Evolutionary conservation across 2,797 vertebrate genomes (phyloP).

Genomic region (Acropternis orthonyx): DNA sequence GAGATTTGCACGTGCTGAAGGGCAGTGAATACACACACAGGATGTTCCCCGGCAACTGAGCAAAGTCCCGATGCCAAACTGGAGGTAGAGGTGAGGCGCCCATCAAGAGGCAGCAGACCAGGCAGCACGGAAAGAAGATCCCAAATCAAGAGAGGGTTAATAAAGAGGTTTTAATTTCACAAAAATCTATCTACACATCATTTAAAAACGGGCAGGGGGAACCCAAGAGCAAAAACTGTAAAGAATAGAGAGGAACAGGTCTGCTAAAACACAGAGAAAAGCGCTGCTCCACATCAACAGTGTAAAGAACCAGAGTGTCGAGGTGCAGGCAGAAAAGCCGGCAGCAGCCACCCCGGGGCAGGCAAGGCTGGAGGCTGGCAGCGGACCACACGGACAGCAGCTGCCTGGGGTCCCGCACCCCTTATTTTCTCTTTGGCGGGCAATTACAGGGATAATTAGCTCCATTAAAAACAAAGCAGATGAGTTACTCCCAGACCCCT

Average conservation of each 20-base stretch:
- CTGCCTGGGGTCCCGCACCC: not conserved
- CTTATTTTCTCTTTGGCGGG: conserved; percentile 23
- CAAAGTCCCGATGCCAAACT: not conserved
- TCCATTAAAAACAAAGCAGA: not conserved
- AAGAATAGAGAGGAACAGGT: conserved; percentile 76
- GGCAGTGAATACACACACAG: not conserved
- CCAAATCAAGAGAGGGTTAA: conserved; percentile 64
- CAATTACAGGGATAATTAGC: not conserved
- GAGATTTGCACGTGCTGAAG: rapidly evolving
- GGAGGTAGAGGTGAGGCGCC: rapidly evolving
- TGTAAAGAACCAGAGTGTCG: conserved; percentile 57
- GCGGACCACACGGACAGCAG: not conserved
- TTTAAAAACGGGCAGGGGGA: conserved; percentile 72
- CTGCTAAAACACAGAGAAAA: conserved; percentile 85
- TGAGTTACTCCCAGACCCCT: not conserved
- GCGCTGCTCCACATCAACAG: conserved; percentile 71
- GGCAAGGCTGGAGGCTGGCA: not conserved
- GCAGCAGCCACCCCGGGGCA: not conserved
- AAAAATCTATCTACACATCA: conserved; percentile 73
- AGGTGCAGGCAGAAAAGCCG: conserved; percentile 35
- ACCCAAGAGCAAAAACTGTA: conserved; percentile 66
- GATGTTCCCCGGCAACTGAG: not conserved
- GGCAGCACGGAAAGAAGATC: conserved; percentile 41
- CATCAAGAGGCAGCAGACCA: not conserved
- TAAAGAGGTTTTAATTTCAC: conserved; percentile 81